Percentiles rank a stretch among this genome's conserved stretches.
Evolutionary conservation across 1,140 invertebrate genomes (phyloP).

Genomic region (Rhagoletis pomonella): DNA sequence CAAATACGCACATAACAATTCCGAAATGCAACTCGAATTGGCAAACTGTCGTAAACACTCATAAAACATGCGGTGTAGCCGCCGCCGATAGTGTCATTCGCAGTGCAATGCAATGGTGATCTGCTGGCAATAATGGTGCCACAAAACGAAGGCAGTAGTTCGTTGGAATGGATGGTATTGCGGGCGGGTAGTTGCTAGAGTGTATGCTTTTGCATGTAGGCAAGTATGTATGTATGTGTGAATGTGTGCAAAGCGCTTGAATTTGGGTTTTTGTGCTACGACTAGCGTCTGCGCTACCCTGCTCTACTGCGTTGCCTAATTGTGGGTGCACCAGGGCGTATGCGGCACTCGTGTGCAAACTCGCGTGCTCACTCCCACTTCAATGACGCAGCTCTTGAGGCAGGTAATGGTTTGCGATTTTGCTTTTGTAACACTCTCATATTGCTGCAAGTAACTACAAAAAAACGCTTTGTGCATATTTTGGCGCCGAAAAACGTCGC

Average conservation of each 20-base stretch:
- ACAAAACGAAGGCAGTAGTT: slow-evolving; percentile 3
- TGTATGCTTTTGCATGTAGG: no score
- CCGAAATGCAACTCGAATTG: slow-evolving; percentile 26
- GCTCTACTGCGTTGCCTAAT: background rate
- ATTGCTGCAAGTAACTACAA: background rate
- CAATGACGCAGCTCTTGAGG: background rate
- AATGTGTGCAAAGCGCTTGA: slow-evolving; percentile 1
- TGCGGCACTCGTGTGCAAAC: background rate
- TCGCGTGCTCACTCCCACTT: background rate
- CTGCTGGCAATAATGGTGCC: background rate
- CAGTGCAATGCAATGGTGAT: background rate
- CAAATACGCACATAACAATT: slow-evolving; percentile 7
- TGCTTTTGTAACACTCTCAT: background rate
- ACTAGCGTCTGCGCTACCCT: background rate
- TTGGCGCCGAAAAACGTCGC: background rate
- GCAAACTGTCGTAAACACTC: slow-evolving; percentile 42
- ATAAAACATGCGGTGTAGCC: slow-evolving; percentile 38
- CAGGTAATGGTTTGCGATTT: background rate
- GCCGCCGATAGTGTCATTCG: slow-evolving; percentile 9
- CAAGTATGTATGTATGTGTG: no score
- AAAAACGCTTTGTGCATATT: background rate
- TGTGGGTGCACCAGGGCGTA: no score
- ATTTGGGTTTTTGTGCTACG: slow-evolving; percentile 36
- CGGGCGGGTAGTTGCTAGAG: background rate
- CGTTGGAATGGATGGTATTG: background rate